These are phyloP conservation scores for Rhea pennata DNA, from an alignment of 2,113 vertebrate genomes.

Conservation along the genomic window DNA sequence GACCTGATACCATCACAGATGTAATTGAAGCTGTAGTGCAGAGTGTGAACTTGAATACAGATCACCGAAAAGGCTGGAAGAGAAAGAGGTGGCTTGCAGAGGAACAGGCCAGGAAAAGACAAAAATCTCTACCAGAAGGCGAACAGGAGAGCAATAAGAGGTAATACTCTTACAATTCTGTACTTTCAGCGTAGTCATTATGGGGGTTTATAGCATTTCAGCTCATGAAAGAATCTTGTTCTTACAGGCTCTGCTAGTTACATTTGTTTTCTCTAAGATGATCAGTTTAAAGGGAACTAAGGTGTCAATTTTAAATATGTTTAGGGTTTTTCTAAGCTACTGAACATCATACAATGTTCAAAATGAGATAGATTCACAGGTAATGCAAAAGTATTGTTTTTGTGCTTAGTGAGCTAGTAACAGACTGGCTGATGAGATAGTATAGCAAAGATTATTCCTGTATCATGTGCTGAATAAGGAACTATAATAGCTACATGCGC, in stretches of 20 bases:
- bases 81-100: conserved; percentile 82
- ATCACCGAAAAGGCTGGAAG: conserved; percentile 86
- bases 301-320: too few species aligned
- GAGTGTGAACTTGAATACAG: conserved; percentile 75
- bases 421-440: background rate
- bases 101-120: conserved; percentile 73
- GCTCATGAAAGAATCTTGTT: rapidly evolving
- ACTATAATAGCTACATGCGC: rapidly evolving
- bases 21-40: conserved; percentile 87
- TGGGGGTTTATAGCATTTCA: background rate
- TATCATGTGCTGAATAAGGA: background rate
- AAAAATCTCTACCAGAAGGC: conserved; percentile 68
- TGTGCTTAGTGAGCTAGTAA: background rate
- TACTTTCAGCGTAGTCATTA: background rate
- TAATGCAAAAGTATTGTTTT: background rate
- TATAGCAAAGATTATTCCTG: background rate
- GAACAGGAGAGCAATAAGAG: conserved; percentile 75
- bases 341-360: background rate
- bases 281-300: background rate
- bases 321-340: background rate
- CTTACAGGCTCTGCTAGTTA: background rate
- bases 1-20: conserved; percentile 77
- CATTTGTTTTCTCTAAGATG: background rate
- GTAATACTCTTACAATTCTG: conserved; percentile 20
- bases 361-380: background rate